Percentiles rank a stretch among this genome's conserved stretches.
These are phyloP conservation scores for Falcunculus frontatus DNA, from an alignment of 2,113 vertebrate species.

Conservation along the genomic window DNA sequence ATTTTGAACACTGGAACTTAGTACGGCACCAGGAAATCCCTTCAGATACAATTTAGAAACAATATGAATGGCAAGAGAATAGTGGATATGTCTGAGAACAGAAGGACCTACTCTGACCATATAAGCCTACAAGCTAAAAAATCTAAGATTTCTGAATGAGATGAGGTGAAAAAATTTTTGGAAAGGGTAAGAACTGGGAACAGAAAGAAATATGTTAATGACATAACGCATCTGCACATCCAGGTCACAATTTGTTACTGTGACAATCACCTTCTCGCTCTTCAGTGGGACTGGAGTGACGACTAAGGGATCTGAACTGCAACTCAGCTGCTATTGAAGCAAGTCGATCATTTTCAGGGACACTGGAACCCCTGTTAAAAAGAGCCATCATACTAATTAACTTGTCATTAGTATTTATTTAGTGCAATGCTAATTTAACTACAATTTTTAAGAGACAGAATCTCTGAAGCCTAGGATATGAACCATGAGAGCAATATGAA, in stretches of 20 bases:
- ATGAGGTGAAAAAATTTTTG: background rate
- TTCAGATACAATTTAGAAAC: background rate
- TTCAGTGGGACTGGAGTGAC: conserved; percentile 97
- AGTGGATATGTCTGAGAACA: background rate
- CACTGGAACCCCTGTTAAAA: conserved; percentile 84
- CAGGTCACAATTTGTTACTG: background rate
- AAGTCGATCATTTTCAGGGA: conserved; percentile 92
- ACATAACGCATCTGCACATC: background rate
- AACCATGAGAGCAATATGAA: background rate
- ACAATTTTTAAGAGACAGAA: background rate
- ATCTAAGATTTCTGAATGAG: background rate
- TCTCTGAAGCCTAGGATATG: background rate
- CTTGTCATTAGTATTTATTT: background rate
- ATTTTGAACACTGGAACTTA: background rate
- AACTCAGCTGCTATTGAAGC: conserved; percentile 90
- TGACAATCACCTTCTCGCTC: conserved; percentile 86
- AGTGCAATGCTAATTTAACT: background rate
- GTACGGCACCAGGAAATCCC: background rate
- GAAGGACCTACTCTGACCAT: background rate
- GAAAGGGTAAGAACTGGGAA: background rate
- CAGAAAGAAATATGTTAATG: background rate
- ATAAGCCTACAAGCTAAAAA: background rate
- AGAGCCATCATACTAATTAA: conserved; percentile 13
- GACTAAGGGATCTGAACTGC: conserved; percentile 93
- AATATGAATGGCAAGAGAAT: background rate